phyloP scores from a whole-genome alignment of 2,888 invertebrate genomes.

The Melikaiella ostensackeni region DNA sequence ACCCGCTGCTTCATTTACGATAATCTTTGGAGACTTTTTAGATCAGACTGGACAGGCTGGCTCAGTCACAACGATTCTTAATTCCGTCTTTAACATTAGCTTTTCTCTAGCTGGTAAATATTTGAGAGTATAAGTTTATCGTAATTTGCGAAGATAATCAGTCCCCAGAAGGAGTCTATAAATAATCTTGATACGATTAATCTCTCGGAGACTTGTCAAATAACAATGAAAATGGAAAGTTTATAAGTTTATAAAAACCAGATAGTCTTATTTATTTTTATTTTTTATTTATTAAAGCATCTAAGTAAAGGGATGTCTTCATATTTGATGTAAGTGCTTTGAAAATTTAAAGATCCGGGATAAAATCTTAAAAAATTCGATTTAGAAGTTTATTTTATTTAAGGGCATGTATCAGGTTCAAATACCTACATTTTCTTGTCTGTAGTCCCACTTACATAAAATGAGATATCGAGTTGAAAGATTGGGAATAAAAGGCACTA shows the following conservation, averaged over 20 bases:
- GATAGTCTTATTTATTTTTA: neutral
- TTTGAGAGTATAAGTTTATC: neutral
- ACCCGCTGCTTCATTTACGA: constrained; percentile 84
- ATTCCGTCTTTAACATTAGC: constrained; percentile 84
- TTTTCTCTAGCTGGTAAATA: constrained; percentile 81
- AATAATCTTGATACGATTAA: neutral
- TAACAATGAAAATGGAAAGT: neutral
- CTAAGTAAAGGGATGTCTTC: too few species aligned
- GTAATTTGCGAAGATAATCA: neutral
- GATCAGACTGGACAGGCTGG: constrained; percentile 83
- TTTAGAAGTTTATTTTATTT: too few species aligned
- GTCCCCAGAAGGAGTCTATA: neutral
- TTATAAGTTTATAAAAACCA: neutral
- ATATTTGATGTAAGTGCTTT: too few species aligned
- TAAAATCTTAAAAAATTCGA: too few species aligned
- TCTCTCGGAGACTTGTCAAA: neutral
- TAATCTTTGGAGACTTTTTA: constrained; percentile 85
- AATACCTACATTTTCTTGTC: too few species aligned
- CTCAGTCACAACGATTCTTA: constrained; percentile 84
- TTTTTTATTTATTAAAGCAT: too few species aligned
- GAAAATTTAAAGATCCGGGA: too few species aligned
- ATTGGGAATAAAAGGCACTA: too few species aligned
- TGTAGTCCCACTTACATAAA: too few species aligned
- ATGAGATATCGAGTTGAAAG: too few species aligned
- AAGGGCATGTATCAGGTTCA: too few species aligned